Evolutionary conservation across 2,113 vertebrate genomes (phyloP).

Genomic region (Amphiprion percula): DNA sequence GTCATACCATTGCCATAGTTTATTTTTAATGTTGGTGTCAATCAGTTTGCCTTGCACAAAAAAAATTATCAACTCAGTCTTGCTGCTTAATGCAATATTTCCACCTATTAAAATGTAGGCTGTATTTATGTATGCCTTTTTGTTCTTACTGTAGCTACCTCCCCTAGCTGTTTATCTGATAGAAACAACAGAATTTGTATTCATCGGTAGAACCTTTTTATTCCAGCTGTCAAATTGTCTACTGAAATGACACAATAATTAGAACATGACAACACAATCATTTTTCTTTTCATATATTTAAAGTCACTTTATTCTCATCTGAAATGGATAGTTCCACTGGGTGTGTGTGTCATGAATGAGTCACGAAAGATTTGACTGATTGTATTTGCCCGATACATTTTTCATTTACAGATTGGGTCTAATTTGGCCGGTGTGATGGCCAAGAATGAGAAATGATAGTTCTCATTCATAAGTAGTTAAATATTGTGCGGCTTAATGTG

Average conservation of each 20-base stretch:
- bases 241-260: conserved; percentile 6
- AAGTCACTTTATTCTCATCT: conserved; percentile 58
- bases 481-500: background rate
- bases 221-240: conserved; percentile 34
- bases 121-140: conserved; percentile 37
- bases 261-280: background rate
- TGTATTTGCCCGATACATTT: conserved; percentile 6
- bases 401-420: conserved; percentile 5
- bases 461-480: background rate
- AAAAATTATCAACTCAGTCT: conserved; percentile 36
- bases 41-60: conserved; percentile 62
- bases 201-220: conserved; percentile 8
- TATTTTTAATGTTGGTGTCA: conserved; percentile 50
- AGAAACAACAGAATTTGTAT: background rate
- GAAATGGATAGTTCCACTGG: conserved; percentile 18
- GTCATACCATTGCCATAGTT: conserved; percentile 44
- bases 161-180: conserved; percentile 32
- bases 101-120: conserved; percentile 40
- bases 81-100: conserved; percentile 69
- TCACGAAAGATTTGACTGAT: conserved; percentile 35
- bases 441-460: background rate
- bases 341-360: conserved; percentile 13
- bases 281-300: conserved; percentile 42
- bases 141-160: conserved; percentile 58
- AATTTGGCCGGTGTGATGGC: background rate